phyloP scores from a whole-genome alignment of 2,888 invertebrate species.

The Himalopsyche japonica region DNA sequence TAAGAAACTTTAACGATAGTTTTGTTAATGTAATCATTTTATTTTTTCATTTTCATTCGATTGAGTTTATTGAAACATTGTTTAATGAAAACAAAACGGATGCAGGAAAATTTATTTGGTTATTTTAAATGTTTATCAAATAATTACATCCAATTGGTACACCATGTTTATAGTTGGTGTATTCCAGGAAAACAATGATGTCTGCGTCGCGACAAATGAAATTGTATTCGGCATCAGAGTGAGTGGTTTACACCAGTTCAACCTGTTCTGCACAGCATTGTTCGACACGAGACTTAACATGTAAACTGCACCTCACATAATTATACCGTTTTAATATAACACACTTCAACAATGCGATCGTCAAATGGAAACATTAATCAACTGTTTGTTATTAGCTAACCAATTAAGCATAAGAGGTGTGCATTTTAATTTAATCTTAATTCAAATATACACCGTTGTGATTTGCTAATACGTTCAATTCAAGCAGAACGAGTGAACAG shows the following conservation, averaged over 20 bases:
- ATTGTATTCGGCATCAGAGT: conserved; percentile 18
- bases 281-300: not conserved
- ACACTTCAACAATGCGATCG: not conserved
- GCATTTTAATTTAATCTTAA: not conserved
- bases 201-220: conserved; percentile 30
- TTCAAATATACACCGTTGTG: conserved; percentile 9
- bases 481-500: too few relatives aligned
- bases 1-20: too few relatives aligned
- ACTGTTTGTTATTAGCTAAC: not conserved
- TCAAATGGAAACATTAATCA: not conserved
- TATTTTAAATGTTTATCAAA: not conserved
- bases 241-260: conserved; percentile 8
- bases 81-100: not conserved
- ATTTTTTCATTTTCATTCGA: not conserved
- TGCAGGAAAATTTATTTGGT: not conserved
- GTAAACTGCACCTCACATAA: conserved; percentile 12
- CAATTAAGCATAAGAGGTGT: not conserved
- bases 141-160: not conserved
- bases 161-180: not conserved
- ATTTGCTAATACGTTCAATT: conserved; percentile 6
- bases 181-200: conserved; percentile 27
- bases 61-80: not conserved
- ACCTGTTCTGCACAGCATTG: not conserved
- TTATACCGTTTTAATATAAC: not conserved
- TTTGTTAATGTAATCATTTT: too few relatives aligned